These are phyloP conservation scores for Drosophila bunnanda DNA, from an alignment of 2,888 invertebrate genomes.

Conservation along the genomic window DNA sequence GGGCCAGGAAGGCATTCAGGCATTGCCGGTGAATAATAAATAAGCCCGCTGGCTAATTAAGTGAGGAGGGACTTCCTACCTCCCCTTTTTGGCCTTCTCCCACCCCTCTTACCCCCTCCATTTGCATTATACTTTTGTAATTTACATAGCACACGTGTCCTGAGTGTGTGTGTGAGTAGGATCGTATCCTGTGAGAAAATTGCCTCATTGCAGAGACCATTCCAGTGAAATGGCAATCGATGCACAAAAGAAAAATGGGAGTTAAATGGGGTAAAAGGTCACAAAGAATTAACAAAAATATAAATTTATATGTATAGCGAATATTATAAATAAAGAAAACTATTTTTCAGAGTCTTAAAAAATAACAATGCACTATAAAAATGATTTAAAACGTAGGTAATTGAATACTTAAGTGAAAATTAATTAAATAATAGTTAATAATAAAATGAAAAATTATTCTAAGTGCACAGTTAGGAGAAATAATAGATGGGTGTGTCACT, in stretches of 20 bases:
- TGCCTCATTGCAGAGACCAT: constrained; percentile 58
- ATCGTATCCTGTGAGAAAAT: constrained; percentile 55
- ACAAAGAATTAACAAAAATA: background rate
- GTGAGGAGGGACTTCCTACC: constrained; percentile 52
- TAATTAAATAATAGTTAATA: background rate
- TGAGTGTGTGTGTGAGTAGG: constrained; percentile 2
- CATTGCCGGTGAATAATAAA: constrained; percentile 76
- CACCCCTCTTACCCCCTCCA: constrained; percentile 1
- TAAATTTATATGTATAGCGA: background rate
- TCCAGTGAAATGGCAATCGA: constrained; percentile 70
- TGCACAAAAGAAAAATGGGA: constrained; percentile 36
- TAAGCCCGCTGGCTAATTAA: constrained; percentile 77
- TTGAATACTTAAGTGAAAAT: background rate
- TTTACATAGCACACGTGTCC: constrained; percentile 71
- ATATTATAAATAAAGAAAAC: background rate
- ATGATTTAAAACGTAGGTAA: background rate
- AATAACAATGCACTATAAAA: background rate
- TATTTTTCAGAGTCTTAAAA: no score
- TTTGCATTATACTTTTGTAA: constrained; percentile 71
- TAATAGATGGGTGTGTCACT: background rate
- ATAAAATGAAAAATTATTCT: no score
- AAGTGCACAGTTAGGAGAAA: background rate
- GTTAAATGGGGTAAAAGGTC: no score
- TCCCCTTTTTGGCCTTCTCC: background rate
- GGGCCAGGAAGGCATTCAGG: constrained; percentile 50